phyloP scores from a whole-genome alignment of 2,113 vertebrate genomes.

The Megaceryle maxima region DNA sequence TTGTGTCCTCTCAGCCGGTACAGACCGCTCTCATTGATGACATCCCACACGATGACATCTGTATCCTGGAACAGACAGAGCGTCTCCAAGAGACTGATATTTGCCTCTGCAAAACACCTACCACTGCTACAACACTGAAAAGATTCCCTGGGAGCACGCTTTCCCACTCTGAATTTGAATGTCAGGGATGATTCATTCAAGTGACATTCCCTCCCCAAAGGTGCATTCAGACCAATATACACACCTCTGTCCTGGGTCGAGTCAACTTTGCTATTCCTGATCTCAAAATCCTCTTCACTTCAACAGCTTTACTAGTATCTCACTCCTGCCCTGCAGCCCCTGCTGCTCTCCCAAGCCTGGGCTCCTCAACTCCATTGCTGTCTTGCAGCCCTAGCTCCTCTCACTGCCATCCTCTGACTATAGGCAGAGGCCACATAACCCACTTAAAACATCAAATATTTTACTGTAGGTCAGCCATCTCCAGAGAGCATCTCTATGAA shows the following conservation, averaged over 20 bases:
- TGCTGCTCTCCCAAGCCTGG: not conserved
- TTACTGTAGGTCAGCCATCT: not conserved
- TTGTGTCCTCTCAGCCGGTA: conserved; percentile 94
- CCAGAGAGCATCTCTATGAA: not conserved
- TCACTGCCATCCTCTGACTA: not conserved
- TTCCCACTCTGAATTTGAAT: not conserved
- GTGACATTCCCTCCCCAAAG: not conserved
- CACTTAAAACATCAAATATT: not conserved
- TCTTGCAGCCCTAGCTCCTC: not conserved
- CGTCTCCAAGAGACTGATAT: not conserved
- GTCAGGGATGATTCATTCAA: not conserved
- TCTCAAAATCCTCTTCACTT: not conserved
- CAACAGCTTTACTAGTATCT: not conserved
- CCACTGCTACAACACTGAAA: not conserved
- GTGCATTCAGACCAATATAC: not conserved
- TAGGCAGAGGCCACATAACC: not conserved
- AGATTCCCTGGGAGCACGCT: not conserved
- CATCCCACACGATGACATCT: conserved; percentile 94
- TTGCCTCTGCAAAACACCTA: not conserved
- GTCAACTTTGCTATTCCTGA: not conserved
- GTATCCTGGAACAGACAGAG: conserved; percentile 84
- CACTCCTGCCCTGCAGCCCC: not conserved
- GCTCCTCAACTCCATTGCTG: not conserved
- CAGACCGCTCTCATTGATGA: conserved; percentile 94
- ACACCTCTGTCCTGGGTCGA: not conserved